Percentiles rank a stretch among this genome's conserved stretches.
Conservation (phyloP, 2,888 invertebrate genomes). For the Nephrotoma flavescens region DNA sequence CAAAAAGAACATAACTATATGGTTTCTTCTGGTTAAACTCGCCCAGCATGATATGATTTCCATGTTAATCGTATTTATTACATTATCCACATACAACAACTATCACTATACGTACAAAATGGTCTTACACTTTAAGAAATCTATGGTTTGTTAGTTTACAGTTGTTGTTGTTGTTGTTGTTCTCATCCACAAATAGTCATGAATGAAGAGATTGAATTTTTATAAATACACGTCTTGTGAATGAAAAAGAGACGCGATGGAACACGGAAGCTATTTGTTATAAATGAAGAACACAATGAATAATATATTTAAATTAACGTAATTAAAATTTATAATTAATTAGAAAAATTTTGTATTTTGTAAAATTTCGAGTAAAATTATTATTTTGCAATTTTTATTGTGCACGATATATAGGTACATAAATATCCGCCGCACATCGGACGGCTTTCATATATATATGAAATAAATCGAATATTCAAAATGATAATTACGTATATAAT, state of each 20-base stretch:
- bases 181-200: not conserved
- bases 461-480: not conserved
- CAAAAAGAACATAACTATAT: not conserved
- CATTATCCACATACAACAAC: not conserved
- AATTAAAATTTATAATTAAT: not conserved
- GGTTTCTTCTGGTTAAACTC: not conserved
- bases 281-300: not conserved
- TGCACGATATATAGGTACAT: not conserved
- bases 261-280: not conserved
- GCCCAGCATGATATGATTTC: not conserved
- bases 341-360: not conserved
- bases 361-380: not conserved
- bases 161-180: not conserved
- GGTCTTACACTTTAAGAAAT: not conserved
- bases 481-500: not conserved
- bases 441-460: not conserved
- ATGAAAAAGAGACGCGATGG: not conserved
- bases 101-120: not conserved
- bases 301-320: not conserved
- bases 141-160: not conserved
- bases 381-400: not conserved
- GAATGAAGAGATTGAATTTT: not conserved
- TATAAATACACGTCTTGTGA: not conserved
- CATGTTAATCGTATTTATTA: not conserved
- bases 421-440: not conserved